Evolutionary conservation across 2,888 invertebrate genomes (phyloP).

Genomic region (Latrodectus elegans): DNA sequence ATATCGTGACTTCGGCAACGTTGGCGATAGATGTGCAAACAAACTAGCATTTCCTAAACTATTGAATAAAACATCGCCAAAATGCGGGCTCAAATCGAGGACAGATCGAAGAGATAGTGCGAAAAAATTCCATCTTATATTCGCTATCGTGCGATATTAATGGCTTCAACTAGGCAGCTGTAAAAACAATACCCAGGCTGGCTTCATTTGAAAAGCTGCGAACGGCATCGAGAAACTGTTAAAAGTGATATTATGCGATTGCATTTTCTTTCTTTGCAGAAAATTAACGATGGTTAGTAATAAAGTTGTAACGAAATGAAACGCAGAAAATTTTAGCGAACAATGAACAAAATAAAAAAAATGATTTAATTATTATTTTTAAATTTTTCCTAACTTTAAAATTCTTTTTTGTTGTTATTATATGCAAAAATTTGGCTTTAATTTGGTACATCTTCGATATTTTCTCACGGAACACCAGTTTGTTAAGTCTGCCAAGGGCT

Average conservation of each 20-base stretch:
- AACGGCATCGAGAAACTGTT: conserved; percentile 1
- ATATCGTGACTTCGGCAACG: conserved; percentile 16
- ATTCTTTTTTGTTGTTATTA: no score
- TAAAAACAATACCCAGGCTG: neutral
- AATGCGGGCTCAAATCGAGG: conserved; percentile 17
- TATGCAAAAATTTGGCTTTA: no score
- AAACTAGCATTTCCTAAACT: conserved; percentile 36
- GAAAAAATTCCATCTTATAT: neutral
- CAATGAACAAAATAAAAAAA: no score
- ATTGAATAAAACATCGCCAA: conserved; percentile 41
- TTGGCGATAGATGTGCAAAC: conserved; percentile 27
- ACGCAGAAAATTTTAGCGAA: no score
- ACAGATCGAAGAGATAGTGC: conserved; percentile 16
- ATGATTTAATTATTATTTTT: no score
- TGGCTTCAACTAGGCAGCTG: conserved; percentile 34
- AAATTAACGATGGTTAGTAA: no score
- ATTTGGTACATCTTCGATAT: no score
- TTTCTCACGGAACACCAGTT: no score
- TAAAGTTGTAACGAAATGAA: no score
- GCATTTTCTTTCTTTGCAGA: no score
- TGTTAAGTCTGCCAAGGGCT: no score
- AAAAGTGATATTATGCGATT: neutral
- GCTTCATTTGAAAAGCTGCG: conserved; percentile 22
- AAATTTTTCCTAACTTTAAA: no score
- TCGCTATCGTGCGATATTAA: conserved; percentile 10